Base-by-base conservation (phyloP, 1,140 invertebrate species). In the Eurosta solidaginis region DNA sequence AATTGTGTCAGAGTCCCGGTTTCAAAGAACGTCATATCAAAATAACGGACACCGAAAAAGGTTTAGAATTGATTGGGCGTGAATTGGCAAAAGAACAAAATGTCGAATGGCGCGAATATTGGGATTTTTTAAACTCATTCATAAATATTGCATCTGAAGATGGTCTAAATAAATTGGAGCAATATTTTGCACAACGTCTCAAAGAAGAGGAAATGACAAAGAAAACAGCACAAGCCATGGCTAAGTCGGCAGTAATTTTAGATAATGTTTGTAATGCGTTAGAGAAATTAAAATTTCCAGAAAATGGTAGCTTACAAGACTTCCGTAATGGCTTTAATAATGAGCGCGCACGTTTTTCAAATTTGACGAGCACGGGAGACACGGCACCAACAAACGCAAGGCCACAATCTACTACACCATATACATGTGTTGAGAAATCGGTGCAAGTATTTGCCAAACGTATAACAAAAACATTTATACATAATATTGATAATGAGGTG, bases 51-150 rank as follows among this genome's bases (percentile, higher is more conserved):
- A 91, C 91, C 44, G 92, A 94, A 52, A 97, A 96, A 87, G 96
- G 96, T 1, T 88, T 97, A 12, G 96, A 97, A 89, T 89, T 92
- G 80, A 90, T 95, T 74, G 95, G 95, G 63, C 92, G 95, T 80
- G 90, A 92, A 78, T 83, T 97, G 79, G 96, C 96, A 2, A 90
- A 92, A 80, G 90, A 95, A 84, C 91, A 92, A 84, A 91, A 93
- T 40, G 89, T 96, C 0, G 89, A 90, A n/a, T 98, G 96, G 96
- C 93, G 92, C 79, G 96, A 98, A 85, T 96, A 95, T 86, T 98
- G 96, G 96, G 91, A 93, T 2, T 97, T 97, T 85, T 88, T 97
- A 6, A 92, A 94, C 81, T 91, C 90, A 5, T 96, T 94, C 85
- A 90, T 93, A 7, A 93, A 98, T 88, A 89, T 97, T 2, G 86